Base-by-base conservation (phyloP, 2,797 vertebrate species). In the Limosa lapponica region DNA sequence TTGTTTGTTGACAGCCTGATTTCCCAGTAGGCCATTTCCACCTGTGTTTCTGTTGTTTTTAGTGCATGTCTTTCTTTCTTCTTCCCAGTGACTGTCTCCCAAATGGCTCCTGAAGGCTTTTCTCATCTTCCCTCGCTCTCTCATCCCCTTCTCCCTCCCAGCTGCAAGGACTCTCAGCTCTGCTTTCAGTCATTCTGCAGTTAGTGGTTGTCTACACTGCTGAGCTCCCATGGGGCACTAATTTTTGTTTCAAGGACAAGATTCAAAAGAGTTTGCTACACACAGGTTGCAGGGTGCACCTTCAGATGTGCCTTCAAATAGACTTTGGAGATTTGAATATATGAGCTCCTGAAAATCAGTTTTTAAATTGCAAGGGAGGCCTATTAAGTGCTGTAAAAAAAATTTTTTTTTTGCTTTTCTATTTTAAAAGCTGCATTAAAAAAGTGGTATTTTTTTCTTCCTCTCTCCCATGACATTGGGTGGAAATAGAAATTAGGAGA, bases 101-200 rank as follows among this genome's bases (percentile, higher is more conserved):
- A 98, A 96, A 97, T 97, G 97, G 97, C 97, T 98, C 98, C 97
- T 97, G 98, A 97, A 98, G 98, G 97, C 97, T 97, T 97, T 97
- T 99, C 98, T 99, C 98, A 99, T 99, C 98, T 99, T 99, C 93
- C 92, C 98, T 98, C 98, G 70, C 96, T 98, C 97, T 97, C 97
- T 98, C 97, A 98, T 98, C 98, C 97, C 90, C 96, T 97, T 98
- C 96, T 98, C 98, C 97, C 97, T 97, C 96, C 97, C 97, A 97
- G 98, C 98, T 98, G 97, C 93, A 96, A 98, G 97, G 98, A 98
- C 98, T 98, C 98, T 98, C 96, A 94, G 97, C 96, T 96, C 97
- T 97, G 94, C 98, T 97, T 97, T 98, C 98, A 97, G 97, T 98
- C 97, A 96, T 90, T 95, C 97, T 94, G 97, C 98, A 98, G 97